Evolutionary conservation across 2,113 vertebrate genomes (phyloP), one percentile per base, ranked within the genome.

Genomic region (Sprattus sprattus): DNA sequence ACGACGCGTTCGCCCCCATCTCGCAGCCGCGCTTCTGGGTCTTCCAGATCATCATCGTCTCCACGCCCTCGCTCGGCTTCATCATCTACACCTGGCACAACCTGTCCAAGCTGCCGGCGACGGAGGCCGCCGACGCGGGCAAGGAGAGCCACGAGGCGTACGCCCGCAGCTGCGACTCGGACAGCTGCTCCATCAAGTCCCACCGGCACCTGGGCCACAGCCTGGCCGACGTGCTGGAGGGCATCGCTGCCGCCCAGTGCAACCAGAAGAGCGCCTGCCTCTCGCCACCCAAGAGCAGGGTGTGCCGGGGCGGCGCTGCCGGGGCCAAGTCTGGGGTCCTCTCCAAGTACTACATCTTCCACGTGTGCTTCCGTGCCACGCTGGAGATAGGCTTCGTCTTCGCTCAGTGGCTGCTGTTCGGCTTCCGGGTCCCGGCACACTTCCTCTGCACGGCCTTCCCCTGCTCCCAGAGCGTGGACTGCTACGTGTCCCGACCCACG

Each of bases 1-100:
- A 95, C 2, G 95, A 96, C 1, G 87, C 93, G 0, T 96, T 95
- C 0, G 94, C 95, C 0, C 95, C 95, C 50, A 95, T 96, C 82
- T 95, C 95, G 0, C 95, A 95, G 60, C 94, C 95, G 3, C 93
- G 95, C 15, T 95, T 95, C 89, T 96, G 95, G 95, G 94, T 95
- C 7, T 95, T 96, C 86, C 95, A 96, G 88, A 95, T 96, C 86
- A 93, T 96, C 85, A 94, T 92, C 0, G 95, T 96, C 45, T 96
- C 95, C 81, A 93, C 95, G 0, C 95, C 95, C 0, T 95, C 95
- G 0, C 93, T 96, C 44, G 94, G 94, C 88, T 95, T 96, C 86
- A 94, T 95, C 87, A 91, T 95, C 84, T 95, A 96, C 90, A 94
- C 94, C 0, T 96, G 95, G 95, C 95, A 96, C 86, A 95, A 91